Conservation (phyloP, 2,888 invertebrate species). For the Pemphredon lugubris region DNA sequence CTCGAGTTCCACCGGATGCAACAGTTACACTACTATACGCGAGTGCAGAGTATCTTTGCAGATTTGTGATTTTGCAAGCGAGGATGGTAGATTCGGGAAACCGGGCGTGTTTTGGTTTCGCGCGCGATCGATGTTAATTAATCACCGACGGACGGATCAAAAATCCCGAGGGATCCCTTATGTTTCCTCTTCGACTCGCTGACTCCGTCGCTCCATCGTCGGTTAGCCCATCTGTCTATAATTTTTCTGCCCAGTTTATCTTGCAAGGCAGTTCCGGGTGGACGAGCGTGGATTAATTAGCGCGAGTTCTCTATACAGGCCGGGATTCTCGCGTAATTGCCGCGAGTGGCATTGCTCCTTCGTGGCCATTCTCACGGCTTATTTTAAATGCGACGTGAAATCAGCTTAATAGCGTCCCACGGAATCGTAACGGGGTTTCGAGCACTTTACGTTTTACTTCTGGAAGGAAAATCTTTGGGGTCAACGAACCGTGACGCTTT, state of each 20-base stretch:
- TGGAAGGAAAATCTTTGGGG: conserved; percentile 41
- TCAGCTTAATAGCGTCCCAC: conserved; percentile 68
- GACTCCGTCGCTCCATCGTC: neutral
- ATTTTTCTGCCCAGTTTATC: conserved; percentile 20
- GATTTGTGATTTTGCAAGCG: no score
- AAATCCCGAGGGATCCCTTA: conserved; percentile 58
- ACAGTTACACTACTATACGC: no score
- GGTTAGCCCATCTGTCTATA: conserved; percentile 6
- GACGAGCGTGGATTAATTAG: conserved; percentile 60
- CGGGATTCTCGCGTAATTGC: conserved; percentile 57
- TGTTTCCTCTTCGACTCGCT: conserved; percentile 10
- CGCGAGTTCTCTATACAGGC: conserved; percentile 32
- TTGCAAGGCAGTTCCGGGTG: conserved; percentile 21
- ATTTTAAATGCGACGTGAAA: conserved; percentile 76
- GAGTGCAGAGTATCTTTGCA: no score
- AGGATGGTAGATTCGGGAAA: no score
- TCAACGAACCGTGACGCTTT: conserved; percentile 73
- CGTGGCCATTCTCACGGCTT: conserved; percentile 63
- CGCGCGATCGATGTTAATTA: conserved; percentile 57
- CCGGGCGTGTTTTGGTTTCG: conserved; percentile 26
- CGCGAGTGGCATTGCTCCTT: conserved; percentile 54
- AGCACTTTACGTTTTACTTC: conserved; percentile 21
- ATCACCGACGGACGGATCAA: conserved; percentile 63
- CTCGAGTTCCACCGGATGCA: no score
- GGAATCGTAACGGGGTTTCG: conserved; percentile 32